Evolutionary conservation across 2,888 invertebrate species (phyloP).

Genomic region (Chrysolina haemoptera): DNA sequence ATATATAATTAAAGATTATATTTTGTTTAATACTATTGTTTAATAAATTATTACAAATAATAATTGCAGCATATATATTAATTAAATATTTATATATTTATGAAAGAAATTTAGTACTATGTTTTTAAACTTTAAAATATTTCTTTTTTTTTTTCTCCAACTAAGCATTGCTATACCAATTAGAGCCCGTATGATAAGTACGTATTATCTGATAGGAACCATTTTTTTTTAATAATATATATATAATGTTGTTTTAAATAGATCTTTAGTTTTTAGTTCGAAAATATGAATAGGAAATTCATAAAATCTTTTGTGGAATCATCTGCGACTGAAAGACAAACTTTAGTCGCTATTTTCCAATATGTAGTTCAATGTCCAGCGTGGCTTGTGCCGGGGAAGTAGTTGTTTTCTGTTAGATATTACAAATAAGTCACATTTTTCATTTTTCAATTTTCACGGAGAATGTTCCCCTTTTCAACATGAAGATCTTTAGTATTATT

Average conservation of each 20-base stretch:
- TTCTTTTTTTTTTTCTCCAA: background rate
- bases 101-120: background rate
- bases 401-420: too few relatives aligned
- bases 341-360: too few relatives aligned
- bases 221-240: background rate
- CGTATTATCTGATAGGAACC: background rate
- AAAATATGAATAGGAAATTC: too few relatives aligned
- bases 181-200: background rate
- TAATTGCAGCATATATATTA: background rate
- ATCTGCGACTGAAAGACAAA: too few relatives aligned
- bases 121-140: background rate
- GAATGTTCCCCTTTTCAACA: too few relatives aligned
- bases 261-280: background rate
- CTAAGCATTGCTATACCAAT: background rate
- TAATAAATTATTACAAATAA: background rate
- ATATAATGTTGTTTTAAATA: slow-evolving; percentile 5
- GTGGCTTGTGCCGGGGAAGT: too few relatives aligned
- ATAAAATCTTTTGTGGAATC: too few relatives aligned
- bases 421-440: too few relatives aligned
- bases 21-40: background rate
- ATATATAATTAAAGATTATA: slow-evolving; percentile 31
- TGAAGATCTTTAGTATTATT: background rate
- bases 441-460: too few relatives aligned
- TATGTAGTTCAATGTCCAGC: too few relatives aligned
- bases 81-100: background rate